phyloP scores from a whole-genome alignment of 2,113 vertebrate species.

The Ivindomyrus marchei region DNA sequence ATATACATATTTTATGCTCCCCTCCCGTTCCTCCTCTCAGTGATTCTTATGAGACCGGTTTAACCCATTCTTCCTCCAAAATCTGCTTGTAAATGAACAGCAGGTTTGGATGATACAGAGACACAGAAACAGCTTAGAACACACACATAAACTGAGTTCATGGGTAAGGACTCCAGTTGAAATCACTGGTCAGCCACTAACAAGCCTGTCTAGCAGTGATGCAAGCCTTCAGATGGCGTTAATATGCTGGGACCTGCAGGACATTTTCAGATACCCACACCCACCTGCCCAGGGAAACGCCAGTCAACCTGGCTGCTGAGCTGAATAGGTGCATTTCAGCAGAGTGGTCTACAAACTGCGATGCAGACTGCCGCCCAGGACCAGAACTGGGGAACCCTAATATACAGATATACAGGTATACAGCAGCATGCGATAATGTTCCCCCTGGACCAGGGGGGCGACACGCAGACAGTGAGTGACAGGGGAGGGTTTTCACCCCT shows the following conservation, averaged over 20 bases:
- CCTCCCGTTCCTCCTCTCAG: neutral
- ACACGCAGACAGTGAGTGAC: neutral
- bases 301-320: neutral
- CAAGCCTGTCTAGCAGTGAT: neutral
- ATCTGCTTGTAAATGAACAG: neutral
- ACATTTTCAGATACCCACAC: neutral
- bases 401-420: neutral
- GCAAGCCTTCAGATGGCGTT: neutral
- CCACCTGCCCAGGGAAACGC: neutral
- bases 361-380: neutral
- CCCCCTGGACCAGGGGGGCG: neutral
- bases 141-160: neutral
- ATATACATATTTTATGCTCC: neutral
- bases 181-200: neutral
- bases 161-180: neutral
- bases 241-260: neutral
- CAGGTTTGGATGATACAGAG: neutral
- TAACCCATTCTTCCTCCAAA: neutral
- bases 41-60: neutral
- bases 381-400: neutral
- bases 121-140: neutral
- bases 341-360: neutral
- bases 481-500: neutral
- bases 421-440: neutral
- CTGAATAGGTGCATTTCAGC: neutral